phyloP scores from a whole-genome alignment of 2,113 vertebrate species.

The Pterocles orientalis region DNA sequence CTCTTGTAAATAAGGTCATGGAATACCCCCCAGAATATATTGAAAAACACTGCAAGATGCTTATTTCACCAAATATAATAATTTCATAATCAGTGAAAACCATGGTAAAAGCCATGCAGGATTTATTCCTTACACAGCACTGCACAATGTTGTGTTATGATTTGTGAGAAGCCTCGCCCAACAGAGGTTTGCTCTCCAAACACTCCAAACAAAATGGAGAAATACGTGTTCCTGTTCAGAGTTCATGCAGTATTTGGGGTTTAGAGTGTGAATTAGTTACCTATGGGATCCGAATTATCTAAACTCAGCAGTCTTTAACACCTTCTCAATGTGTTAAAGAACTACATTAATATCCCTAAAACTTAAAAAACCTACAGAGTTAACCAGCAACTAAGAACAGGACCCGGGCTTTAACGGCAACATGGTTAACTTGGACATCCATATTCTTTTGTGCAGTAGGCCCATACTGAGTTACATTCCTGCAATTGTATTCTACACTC shows the following conservation, averaged over 20 bases:
- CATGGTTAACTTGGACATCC: neutral
- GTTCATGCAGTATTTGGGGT: neutral
- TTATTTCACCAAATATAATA: neutral
- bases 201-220: neutral
- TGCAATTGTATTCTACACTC: neutral
- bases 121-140: neutral
- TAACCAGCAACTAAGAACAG: neutral
- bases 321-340: neutral
- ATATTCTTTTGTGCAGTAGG: neutral
- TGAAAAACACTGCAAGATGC: neutral
- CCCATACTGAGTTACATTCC: neutral
- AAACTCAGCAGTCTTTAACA: neutral
- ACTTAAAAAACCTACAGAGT: neutral
- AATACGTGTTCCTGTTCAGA: neutral
- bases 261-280: neutral
- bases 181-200: neutral
- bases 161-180: neutral
- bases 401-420: neutral
- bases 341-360: neutral
- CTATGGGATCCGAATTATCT: neutral
- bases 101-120: neutral
- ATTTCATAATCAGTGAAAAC: neutral
- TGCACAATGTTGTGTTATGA: neutral
- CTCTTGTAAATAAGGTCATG: neutral
- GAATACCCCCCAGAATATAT: neutral